These are phyloP conservation scores for Camponotus floridanus DNA, from an alignment of 1,140 invertebrate genomes.

Conservation along the genomic window DNA sequence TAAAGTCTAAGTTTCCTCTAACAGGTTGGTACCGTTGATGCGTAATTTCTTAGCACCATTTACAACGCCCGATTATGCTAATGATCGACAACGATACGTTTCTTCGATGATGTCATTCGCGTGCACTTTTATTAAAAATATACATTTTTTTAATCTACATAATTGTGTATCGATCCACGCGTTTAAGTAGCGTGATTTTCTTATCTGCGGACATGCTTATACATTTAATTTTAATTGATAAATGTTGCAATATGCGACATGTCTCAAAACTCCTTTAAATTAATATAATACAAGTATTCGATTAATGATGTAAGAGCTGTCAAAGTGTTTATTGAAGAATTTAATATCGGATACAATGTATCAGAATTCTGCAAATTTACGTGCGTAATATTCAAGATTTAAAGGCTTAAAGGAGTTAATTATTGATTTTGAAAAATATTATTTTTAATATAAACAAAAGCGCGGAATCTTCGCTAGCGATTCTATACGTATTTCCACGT, in stretches of 20 bases:
- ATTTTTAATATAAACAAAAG: background rate
- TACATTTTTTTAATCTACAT: background rate
- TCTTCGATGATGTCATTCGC: background rate
- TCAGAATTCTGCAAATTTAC: too few relatives aligned
- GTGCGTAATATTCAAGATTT: background rate
- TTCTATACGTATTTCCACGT: slow-evolving; percentile 41
- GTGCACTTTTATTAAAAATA: background rate
- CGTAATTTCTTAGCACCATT: slow-evolving; percentile 16
- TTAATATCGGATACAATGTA: too few relatives aligned
- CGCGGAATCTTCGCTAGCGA: slow-evolving; percentile 3
- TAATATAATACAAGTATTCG: background rate
- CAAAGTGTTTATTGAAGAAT: too few relatives aligned
- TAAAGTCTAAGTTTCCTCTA: slow-evolving; percentile 56
- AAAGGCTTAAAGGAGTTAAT: background rate
- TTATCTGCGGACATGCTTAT: background rate
- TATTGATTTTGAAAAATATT: background rate
- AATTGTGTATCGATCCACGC: background rate
- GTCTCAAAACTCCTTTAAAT: background rate
- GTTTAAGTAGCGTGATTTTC: background rate
- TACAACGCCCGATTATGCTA: slow-evolving; percentile 20
- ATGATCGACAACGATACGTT: background rate
- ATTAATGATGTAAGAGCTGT: too few relatives aligned
- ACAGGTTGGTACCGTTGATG: background rate
- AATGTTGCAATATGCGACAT: background rate
- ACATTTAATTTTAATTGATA: background rate